These are phyloP conservation scores for Hydrolagus colliei DNA, from an alignment of 2,797 vertebrate species.

Conservation along the genomic window DNA sequence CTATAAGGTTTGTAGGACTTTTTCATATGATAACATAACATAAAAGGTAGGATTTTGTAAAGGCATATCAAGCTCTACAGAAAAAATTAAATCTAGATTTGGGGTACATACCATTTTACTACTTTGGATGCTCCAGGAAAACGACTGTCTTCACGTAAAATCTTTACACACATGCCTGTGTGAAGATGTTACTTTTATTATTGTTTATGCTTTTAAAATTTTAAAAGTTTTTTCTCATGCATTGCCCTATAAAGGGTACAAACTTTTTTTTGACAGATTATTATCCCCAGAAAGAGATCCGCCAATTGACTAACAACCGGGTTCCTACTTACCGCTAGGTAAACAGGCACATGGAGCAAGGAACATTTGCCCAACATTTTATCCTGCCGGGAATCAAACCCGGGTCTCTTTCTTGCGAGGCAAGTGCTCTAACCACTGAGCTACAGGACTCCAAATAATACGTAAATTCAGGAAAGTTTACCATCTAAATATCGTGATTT, in stretches of 20 bases:
- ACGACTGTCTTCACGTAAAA: constrained; percentile 54
- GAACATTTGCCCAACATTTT: too few species aligned
- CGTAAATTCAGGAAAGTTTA: constrained; percentile 33
- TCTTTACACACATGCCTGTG: constrained; percentile 57
- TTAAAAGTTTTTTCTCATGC: background rate
- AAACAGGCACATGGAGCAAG: too few species aligned
- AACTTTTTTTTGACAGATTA: background rate
- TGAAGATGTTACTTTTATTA: constrained; percentile 12
- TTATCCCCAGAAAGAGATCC: too few species aligned
- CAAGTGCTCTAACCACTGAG: too few species aligned
- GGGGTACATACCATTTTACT: constrained; percentile 49
- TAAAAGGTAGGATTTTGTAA: too few species aligned
- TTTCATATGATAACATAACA: too few species aligned
- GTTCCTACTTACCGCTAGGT: too few species aligned
- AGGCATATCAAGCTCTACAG: too few species aligned
- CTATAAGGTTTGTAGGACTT: too few species aligned
- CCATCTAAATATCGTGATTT: constrained; percentile 61
- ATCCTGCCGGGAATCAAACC: too few species aligned
- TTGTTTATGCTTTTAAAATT: background rate
- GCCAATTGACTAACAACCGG: too few species aligned
- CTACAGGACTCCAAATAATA: background rate
- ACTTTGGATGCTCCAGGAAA: constrained; percentile 49
- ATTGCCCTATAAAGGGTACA: background rate
- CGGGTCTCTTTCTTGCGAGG: too few species aligned
- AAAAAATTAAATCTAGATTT: background rate